These are phyloP conservation scores for Trichogramma dendrolimi DNA, from an alignment of 2,888 invertebrate genomes.

Conservation along the genomic window DNA sequence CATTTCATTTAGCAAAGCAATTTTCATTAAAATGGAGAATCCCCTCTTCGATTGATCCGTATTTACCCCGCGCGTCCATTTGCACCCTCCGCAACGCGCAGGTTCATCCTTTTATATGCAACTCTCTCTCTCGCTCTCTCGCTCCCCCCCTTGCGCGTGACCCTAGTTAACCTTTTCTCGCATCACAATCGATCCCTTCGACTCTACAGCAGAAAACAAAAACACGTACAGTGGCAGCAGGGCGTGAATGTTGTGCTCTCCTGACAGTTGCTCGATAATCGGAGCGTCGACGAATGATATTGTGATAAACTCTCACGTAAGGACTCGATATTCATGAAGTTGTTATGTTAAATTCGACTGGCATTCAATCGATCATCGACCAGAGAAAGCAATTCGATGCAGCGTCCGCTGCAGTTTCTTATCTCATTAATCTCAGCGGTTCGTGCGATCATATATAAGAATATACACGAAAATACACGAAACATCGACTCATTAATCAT, in stretches of 20 bases:
- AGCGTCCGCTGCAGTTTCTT: constrained; percentile 8
- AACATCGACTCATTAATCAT: no score
- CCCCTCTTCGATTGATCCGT: not conserved
- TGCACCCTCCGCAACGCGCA: not conserved
- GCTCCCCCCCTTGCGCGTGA: not conserved
- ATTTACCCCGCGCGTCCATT: not conserved
- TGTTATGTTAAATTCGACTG: no score
- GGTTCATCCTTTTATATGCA: constrained; percentile 5
- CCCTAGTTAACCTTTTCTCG: no score
- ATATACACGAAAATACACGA: no score
- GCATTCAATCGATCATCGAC: no score
- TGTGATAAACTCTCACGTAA: no score
- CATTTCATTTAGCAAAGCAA: no score
- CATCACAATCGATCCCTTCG: no score
- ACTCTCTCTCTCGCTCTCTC: constrained; percentile 9
- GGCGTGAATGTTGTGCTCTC: constrained; percentile 36
- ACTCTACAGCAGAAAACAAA: not conserved
- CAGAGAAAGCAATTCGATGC: no score
- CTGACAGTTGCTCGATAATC: not conserved
- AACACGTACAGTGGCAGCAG: constrained; percentile 11
- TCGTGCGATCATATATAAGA: constrained; percentile 26
- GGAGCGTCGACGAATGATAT: no score
- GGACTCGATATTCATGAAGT: no score
- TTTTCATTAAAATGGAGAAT: not conserved
- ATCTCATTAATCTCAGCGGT: constrained; percentile 44